Evolutionary conservation across 2,888 invertebrate genomes (phyloP), one percentile per base, ranked within the genome.

Genomic region (Himalopsyche kuldschensis): DNA sequence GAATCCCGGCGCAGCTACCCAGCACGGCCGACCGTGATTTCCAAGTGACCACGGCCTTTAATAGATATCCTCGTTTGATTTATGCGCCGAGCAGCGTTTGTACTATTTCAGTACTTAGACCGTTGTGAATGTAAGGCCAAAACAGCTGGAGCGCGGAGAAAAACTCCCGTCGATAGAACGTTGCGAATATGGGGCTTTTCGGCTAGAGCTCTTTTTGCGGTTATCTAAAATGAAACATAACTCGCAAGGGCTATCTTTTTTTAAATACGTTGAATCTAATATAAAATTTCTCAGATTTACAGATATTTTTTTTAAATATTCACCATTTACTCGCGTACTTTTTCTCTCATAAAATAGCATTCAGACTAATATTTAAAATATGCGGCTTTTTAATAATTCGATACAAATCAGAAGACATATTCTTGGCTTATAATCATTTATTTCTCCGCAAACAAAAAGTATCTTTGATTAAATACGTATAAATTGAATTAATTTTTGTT

Each of bases 51-150:
- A 77, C 80, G 79, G 79, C 83, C 80, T 84, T 69, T 84, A 84
- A 84, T 84, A 84, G 84, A 84, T 84, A 84, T 81, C 79, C 84
- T 63, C 81, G 27, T 84, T 79, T 84, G 84, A 84, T 84, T 84
- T 84, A 84, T 75, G 79, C 47, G 48, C 81, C 69, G 77, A 69
- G 83, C 76, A 55, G 80, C 83, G 41, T 35, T 46, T 78, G 78
- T 69, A 69, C 69, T 76, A 41, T 76, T 76, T 69, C 41, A 46
- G 75, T 75, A 46, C 31, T 31, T 63, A 41, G 17, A 15, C 11
- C 87, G 87, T 86, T 87, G 82, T 87, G 88, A 88, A 88, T 88
- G 85, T 86, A 83, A 48, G 75, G 80, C 87, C 88, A 88, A 88
- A 88, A 88, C 87, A 85, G 86, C 86, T 87, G 69, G 69, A 69